A percentile compares a stretch with the other conserved stretches of the same genome.
Conservation (phyloP, 1,140 invertebrate species). For the Trinorchestia longiramus region DNA sequence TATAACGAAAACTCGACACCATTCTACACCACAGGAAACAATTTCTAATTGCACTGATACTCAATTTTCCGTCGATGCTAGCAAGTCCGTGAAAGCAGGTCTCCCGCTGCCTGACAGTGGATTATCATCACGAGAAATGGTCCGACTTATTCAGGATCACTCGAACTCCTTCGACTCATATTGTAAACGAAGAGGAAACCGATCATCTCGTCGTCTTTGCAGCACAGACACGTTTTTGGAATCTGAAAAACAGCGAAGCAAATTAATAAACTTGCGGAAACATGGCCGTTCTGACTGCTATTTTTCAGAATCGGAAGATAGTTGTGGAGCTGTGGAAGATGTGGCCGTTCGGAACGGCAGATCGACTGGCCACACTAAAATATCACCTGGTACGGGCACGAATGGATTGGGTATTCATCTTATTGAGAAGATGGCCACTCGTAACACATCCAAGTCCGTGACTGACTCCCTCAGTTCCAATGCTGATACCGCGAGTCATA, state of each 20-base stretch:
- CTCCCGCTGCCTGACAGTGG: neutral
- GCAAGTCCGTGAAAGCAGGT: neutral
- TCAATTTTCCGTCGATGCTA: neutral
- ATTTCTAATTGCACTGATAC: neutral
- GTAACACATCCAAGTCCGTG: neutral
- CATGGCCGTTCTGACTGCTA: constrained; percentile 57
- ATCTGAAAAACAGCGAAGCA: constrained; percentile 21
- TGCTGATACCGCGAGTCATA: constrained; percentile 60
- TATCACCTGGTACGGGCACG: neutral
- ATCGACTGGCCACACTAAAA: neutral
- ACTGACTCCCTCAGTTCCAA: constrained; percentile 57
- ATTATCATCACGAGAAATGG: constrained; percentile 49
- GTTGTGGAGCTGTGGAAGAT: constrained; percentile 60
- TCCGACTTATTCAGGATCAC: constrained; percentile 58
- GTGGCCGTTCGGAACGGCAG: neutral
- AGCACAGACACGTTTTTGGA: constrained; percentile 57
- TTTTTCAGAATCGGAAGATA: constrained; percentile 63
- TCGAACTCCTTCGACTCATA: constrained; percentile 44
- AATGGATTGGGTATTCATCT: constrained; percentile 34
- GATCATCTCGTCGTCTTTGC: constrained; percentile 61
- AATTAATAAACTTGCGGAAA: constrained; percentile 58
- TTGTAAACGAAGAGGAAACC: constrained; percentile 62
- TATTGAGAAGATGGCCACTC: constrained; percentile 32
- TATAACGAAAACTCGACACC: neutral
- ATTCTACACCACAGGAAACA: neutral